A percentile compares a stretch with the other conserved stretches of the same genome.
phyloP scores from a whole-genome alignment of 1,140 invertebrate species.

The Ostrea denselamellosa region DNA sequence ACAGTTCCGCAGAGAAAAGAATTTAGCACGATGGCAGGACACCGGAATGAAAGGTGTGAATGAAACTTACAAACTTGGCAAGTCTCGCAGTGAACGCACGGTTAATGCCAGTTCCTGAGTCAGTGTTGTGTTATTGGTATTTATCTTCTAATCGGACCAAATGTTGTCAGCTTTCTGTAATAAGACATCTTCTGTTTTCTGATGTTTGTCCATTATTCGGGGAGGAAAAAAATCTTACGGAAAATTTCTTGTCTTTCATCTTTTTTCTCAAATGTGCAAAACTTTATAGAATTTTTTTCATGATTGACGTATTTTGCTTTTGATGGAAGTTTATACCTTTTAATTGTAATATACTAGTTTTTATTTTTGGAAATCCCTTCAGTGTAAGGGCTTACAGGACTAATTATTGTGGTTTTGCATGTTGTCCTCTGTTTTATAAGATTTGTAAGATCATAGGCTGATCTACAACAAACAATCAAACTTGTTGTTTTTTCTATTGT shows the following conservation, averaged over 20 bases:
- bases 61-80: conserved; percentile 76
- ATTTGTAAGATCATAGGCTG: not conserved
- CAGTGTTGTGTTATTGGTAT: conserved; percentile 39
- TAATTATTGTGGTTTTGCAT: conserved; percentile 22
- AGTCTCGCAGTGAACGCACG: conserved; percentile 68
- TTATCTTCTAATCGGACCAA: conserved; percentile 22
- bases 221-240: not conserved
- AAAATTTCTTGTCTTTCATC: not conserved
- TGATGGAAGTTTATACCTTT: conserved; percentile 32
- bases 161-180: conserved; percentile 22
- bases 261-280: not conserved
- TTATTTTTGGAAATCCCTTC: conserved; percentile 1
- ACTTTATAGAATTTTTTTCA: conserved; percentile 12
- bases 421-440: conserved; percentile 20
- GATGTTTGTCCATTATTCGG: not conserved
- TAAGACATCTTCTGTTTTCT: conserved; percentile 18
- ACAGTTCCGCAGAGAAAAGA: conserved; percentile 79
- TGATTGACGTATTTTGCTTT: conserved; percentile 12
- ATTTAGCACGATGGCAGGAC: conserved; percentile 74
- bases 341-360: conserved; percentile 28
- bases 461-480: conserved; percentile 34
- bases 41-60: conserved; percentile 75
- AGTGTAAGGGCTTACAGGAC: not conserved
- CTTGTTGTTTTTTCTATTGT: conserved; percentile 21
- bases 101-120: conserved; percentile 52